Percentiles rank a stretch among this genome's conserved stretches.
Conservation (phyloP, 2,888 invertebrate genomes). For the Ennomos fuscantarius region DNA sequence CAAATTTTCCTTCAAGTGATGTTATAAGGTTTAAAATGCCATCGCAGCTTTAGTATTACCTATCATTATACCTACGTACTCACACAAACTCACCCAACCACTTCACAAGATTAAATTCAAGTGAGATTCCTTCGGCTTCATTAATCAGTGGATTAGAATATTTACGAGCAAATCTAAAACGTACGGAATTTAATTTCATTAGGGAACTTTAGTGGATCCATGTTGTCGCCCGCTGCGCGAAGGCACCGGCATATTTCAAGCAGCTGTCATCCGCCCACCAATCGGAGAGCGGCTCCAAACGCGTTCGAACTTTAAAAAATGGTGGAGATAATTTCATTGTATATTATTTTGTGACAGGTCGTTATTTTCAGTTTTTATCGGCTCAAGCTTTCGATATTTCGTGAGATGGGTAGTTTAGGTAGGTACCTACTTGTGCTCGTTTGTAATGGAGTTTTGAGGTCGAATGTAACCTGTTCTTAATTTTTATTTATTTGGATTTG, state of each 20-base stretch:
- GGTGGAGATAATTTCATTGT: slow-evolving; percentile 84
- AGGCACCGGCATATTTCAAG: slow-evolving; percentile 77
- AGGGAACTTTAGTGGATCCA: slow-evolving; percentile 80
- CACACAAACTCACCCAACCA: slow-evolving; percentile 38
- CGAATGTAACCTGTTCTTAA: neutral
- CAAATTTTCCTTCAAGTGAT: too few relatives aligned
- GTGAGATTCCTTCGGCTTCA: slow-evolving; percentile 65
- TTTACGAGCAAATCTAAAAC: slow-evolving; percentile 82
- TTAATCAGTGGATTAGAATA: slow-evolving; percentile 84
- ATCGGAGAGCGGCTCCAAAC: slow-evolving; percentile 59
- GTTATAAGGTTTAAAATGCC: too few relatives aligned
- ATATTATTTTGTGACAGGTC: slow-evolving; percentile 85
- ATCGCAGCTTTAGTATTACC: too few relatives aligned
- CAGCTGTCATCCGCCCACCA: slow-evolving; percentile 80
- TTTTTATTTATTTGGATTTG: neutral
- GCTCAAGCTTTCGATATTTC: slow-evolving; percentile 72
- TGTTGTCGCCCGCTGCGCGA: slow-evolving; percentile 82
- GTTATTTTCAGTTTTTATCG: slow-evolving; percentile 82
- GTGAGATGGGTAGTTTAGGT: slow-evolving; percentile 48
- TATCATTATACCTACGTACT: slow-evolving; percentile 6
- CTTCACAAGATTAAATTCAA: slow-evolving; percentile 59
- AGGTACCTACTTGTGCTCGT: slow-evolving; percentile 26
- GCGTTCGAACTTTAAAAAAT: slow-evolving; percentile 78
- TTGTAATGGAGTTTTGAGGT: neutral
- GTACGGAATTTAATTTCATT: slow-evolving; percentile 85